Base-by-base conservation (phyloP, 35 echinoderm and acorn worm species). In the Ophioderma brevispina region DNA sequence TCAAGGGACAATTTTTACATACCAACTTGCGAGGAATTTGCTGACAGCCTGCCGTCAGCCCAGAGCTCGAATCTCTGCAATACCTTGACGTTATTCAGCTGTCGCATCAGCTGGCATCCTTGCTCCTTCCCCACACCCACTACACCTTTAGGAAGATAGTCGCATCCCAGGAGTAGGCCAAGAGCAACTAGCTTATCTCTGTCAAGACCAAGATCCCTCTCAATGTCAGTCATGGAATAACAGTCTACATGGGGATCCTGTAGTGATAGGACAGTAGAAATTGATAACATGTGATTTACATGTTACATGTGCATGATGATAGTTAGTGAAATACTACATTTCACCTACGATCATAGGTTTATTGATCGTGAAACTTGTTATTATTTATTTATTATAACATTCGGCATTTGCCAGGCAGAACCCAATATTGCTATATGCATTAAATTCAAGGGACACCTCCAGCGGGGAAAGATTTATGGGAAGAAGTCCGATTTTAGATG, bases 131-230 rank as follows among this genome's bases (percentile, higher is more conserved):
- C 97, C 31, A 99, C 52, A 1, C 96, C 90, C 59, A 75, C 39
- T 1, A 99, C 97, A 38, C 97, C 97, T 40, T 91, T 93, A 10
- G 97, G 93, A 3, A 92, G 50, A 40, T 93, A 99, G 79, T 99
- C 97, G 89, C 97, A 99, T 0, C 97, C 97, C 8, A 99, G 89
- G 2, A 99, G 59, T 13, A 99, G 41, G 13, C 86, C 90, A 0
- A 99, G 85, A 31, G 94, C 97, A 17, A 99, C 82, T 1, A 96
- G 91, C 36, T 70, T 85, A 13, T 30, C 81, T 82, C 14, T 84
- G 75, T 96, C 84, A 50, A 98, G 39, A 0, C 85, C 81, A 30
- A 98, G 52, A 14, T 90, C 33, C 1, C 15, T 36, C 75, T 90
- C 78, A 17, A 98, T 94, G 32, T 98, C 96, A 35, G 42, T 79